Base-by-base conservation (phyloP, 2,888 invertebrate genomes). In the Tetropium fuscum region DNA sequence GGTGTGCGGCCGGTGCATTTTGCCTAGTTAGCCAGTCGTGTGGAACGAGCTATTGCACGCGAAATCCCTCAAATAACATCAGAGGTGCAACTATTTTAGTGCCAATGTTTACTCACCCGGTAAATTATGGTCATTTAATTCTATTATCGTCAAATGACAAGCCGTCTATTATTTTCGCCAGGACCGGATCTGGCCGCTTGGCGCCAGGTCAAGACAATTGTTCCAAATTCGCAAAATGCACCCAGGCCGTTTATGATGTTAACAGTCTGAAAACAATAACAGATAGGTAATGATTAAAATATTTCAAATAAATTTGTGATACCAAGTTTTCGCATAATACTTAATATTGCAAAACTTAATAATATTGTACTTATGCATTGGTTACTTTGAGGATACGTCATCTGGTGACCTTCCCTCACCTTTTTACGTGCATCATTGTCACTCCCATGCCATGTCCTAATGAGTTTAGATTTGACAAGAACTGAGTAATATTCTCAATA, bases 21-120 rank as follows among this genome's bases (percentile, higher is more conserved):
- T 20, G 40, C 60, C 60, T 54, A 60, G 51, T 49, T 60, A 49
- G 30, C 32, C 55, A 44, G 36, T 20, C 60, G 36, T 51, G 60
- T 51, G 51, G 60, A 60, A 60, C 60, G 22, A 5, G 22, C 34
- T 34, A 41, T 53, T 41, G 40, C 58, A 45, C 53, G n/a, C 53
- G 20, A 25, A 58, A 57, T 34, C 49, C 34, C 19, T 44, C 49
- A 44, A 57, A 57, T 43, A 19, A 15, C 56, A 18, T 34, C 25
- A n/a, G 49, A 57, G 49, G 56, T 43, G 56, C 51, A 27, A 40
- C 51, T 44, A 30, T 43, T 43, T 43, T 25, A 44, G 44, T n/a
- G 16, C 27, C 27, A 13, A 5, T 25, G 22, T 41, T 25, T 25
- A 43, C 43, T 43, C 43, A 15, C 1, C 8, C 27, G 25, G 13